phyloP scores from a whole-genome alignment of 2,113 vertebrate genomes.

The Hippocampus mohnikei region DNA sequence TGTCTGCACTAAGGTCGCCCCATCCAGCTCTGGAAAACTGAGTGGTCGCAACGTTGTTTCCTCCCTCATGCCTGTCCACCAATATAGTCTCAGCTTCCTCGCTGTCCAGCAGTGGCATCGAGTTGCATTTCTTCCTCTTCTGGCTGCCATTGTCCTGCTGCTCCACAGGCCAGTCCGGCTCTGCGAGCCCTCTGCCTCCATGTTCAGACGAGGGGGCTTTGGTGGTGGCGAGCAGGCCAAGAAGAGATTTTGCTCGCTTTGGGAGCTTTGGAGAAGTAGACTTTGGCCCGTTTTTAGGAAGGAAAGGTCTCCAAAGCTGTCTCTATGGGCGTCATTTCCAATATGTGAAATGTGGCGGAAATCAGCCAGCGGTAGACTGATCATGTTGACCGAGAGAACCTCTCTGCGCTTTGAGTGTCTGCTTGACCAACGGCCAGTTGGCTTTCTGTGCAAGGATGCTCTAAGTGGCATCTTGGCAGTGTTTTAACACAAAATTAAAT shows the following conservation, averaged over 20 bases:
- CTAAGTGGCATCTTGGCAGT: conserved; percentile 64
- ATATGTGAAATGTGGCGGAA: conserved; percentile 76
- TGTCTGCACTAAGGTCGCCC: conserved; percentile 53
- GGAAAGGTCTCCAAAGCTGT: conserved; percentile 76
- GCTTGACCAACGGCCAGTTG: conserved; percentile 47
- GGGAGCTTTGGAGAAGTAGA: conserved; percentile 70
- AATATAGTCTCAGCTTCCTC: conserved; percentile 39
- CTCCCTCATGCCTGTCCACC: conserved; percentile 29
- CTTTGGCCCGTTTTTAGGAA: conserved; percentile 68
- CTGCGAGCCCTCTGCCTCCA: conserved; percentile 57
- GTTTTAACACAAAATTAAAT: neutral
- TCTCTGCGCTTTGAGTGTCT: conserved; percentile 52
- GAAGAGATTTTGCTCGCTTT: conserved; percentile 81
- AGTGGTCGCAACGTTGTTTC: conserved; percentile 11
- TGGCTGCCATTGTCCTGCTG: conserved; percentile 15
- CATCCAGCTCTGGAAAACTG: conserved; percentile 22
- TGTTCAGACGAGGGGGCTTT: conserved; percentile 88
- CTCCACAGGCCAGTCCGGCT: conserved; percentile 30
- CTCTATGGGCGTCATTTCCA: conserved; percentile 47
- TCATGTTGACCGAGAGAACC: conserved; percentile 73
- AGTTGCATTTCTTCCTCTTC: conserved; percentile 65
- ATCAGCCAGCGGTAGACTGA: conserved; percentile 74
- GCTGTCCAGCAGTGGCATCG: conserved; percentile 69
- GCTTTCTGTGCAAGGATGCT: conserved; percentile 57
- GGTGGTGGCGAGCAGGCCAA: conserved; percentile 80